Percentiles rank a stretch among this genome's conserved stretches.
phyloP scores from a whole-genome alignment of 2,888 invertebrate species.

The Parascotia fuliginaria region DNA sequence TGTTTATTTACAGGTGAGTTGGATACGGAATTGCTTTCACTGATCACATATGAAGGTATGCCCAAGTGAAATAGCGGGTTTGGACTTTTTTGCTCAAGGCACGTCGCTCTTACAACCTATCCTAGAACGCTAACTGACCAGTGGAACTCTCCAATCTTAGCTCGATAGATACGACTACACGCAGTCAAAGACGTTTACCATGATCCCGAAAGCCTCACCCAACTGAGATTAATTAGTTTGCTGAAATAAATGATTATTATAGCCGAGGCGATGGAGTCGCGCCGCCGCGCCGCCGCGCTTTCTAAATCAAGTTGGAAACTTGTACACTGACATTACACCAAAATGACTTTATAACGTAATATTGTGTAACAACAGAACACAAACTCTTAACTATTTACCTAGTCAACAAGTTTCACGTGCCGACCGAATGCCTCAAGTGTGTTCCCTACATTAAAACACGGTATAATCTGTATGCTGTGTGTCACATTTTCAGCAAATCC shows the following conservation, averaged over 20 bases:
- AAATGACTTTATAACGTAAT: slow-evolving; percentile 71
- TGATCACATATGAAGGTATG: too few relatives aligned
- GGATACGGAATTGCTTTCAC: slow-evolving; percentile 53
- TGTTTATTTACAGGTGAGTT: slow-evolving; percentile 66
- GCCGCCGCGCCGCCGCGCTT: slow-evolving; percentile 31
- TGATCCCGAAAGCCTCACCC: too few relatives aligned
- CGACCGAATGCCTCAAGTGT: slow-evolving; percentile 64
- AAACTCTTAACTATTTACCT: slow-evolving; percentile 78
- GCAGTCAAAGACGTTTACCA: too few relatives aligned
- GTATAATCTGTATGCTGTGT: slow-evolving; percentile 66
- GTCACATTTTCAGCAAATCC: slow-evolving; percentile 74
- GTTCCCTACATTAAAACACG: slow-evolving; percentile 51
- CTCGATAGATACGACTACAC: too few relatives aligned
- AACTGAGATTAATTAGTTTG: too few relatives aligned
- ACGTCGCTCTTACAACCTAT: too few relatives aligned
- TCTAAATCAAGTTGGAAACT: slow-evolving; percentile 62
- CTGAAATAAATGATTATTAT: too few relatives aligned
- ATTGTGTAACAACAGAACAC: slow-evolving; percentile 53
- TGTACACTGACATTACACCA: slow-evolving; percentile 55
- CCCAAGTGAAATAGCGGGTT: too few relatives aligned
- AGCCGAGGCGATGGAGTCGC: slow-evolving; percentile 22
- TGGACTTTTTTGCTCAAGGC: too few relatives aligned
- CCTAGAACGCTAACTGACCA: too few relatives aligned
- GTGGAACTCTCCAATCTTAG: too few relatives aligned
- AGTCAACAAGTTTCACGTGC: slow-evolving; percentile 71